Conservation (phyloP, 2,113 vertebrate species). For the Ivindomyrus marchei region DNA sequence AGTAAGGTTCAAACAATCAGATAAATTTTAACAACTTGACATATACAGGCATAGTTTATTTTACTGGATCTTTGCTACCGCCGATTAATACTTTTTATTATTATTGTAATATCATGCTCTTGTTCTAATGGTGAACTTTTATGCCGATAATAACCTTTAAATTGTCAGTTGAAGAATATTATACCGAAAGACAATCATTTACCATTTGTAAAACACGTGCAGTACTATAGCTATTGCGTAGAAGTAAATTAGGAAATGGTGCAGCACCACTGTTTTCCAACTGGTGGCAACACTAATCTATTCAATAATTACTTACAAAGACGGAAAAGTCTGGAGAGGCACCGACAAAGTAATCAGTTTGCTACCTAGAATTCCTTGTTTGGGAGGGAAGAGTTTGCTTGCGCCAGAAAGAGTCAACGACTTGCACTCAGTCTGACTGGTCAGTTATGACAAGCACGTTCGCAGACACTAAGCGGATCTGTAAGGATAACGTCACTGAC, state of each 20-base stretch:
- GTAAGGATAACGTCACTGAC: constrained; percentile 11
- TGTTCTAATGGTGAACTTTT: background rate
- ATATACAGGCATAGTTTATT: background rate
- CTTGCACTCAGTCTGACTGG: constrained; percentile 51
- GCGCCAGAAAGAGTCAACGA: constrained; percentile 39
- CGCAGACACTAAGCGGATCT: constrained; percentile 12
- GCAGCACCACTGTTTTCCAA: constrained; percentile 13
- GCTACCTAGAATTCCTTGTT: constrained; percentile 56
- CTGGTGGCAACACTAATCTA: constrained; percentile 35
- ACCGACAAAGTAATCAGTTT: constrained; percentile 60
- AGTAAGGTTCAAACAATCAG: background rate
- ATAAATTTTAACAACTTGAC: background rate
- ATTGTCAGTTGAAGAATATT: background rate
- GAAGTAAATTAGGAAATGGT: constrained; percentile 18
- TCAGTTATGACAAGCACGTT: constrained; percentile 9
- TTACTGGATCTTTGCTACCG: background rate
- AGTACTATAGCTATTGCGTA: background rate
- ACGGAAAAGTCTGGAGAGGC: constrained; percentile 38
- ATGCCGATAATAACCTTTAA: background rate
- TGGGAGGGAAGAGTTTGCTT: constrained; percentile 45
- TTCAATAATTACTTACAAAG: constrained; percentile 38
- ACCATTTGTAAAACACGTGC: background rate
- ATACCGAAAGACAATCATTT: background rate
- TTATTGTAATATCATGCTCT: background rate
- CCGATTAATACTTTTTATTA: background rate